Evolutionary conservation across 2,113 vertebrate species (phyloP).

Genomic region (Cinclus mexicanus): DNA sequence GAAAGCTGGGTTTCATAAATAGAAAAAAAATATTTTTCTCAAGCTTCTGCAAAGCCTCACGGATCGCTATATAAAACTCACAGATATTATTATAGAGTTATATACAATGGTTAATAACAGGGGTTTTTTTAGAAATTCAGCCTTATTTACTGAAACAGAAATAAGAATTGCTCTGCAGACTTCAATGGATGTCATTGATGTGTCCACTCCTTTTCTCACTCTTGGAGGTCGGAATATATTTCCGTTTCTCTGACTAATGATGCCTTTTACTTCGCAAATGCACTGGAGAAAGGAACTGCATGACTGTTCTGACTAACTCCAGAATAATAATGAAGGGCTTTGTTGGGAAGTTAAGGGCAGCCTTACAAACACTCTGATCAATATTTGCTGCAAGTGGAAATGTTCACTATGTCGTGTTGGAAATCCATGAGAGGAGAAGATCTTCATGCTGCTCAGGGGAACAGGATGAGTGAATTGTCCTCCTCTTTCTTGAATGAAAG

Average conservation of each 20-base stretch:
- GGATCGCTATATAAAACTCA: not conserved
- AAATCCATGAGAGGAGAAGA: not conserved
- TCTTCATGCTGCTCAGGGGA: not conserved
- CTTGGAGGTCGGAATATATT: not conserved
- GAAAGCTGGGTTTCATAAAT: not conserved
- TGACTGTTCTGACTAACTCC: not conserved
- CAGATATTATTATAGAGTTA: not conserved
- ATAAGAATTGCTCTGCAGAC: not conserved
- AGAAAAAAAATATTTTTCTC: not conserved
- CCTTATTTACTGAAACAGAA: not conserved
- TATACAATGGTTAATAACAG: not conserved
- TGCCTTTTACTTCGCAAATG: not conserved
- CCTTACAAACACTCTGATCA: not conserved
- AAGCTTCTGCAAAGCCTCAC: not conserved
- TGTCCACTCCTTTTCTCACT: not conserved
- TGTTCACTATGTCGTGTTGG: not conserved
- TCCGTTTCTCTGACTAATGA: not conserved
- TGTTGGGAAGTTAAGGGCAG: constrained; percentile 7
- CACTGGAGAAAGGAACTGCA: not conserved
- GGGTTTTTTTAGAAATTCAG: not conserved
- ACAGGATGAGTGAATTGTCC: not conserved
- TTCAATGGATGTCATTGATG: not conserved
- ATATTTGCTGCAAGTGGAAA: not conserved
- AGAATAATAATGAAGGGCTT: constrained; percentile 23
- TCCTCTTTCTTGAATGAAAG: not conserved